Evolutionary conservation across 2,797 vertebrate genomes (phyloP).

Genomic region (Oreonectes daqikongensis): DNA sequence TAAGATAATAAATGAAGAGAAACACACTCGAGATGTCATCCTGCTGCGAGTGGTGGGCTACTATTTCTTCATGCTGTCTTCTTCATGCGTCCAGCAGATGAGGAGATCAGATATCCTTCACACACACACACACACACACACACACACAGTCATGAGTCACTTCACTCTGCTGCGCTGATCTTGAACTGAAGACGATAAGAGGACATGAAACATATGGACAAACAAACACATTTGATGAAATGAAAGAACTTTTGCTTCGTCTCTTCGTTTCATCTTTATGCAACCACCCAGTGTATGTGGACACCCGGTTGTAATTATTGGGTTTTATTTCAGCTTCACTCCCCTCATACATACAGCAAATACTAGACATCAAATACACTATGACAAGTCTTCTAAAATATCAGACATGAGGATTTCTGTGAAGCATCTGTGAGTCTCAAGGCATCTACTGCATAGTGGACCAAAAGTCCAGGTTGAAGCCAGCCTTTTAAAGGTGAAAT

Average conservation of each 20-base stretch:
- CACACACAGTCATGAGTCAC: not conserved
- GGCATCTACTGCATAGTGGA: no score
- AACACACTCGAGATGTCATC: not conserved
- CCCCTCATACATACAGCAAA: no score
- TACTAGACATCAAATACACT: no score
- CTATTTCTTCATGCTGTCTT: not conserved
- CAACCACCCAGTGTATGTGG: not conserved
- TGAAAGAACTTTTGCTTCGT: not conserved
- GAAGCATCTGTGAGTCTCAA: no score
- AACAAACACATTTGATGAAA: slow-evolving; percentile 20
- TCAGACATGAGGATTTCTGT: no score
- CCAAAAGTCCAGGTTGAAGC: no score
- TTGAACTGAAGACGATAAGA: not conserved
- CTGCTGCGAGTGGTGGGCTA: not conserved
- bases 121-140: not conserved
- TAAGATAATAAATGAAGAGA: slow-evolving; percentile 20
- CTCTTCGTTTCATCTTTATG: not conserved
- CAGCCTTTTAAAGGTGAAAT: no score
- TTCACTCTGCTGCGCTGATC: slow-evolving; percentile 11
- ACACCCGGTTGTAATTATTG: not conserved
- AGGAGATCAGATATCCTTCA: slow-evolving; percentile 12
- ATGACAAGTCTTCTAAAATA: no score
- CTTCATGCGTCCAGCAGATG: slow-evolving; percentile 34
- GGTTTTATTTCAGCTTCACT: not conserved
- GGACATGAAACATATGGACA: slow-evolving; percentile 7